phyloP scores from a whole-genome alignment of 2,888 invertebrate genomes.

The Drosophila meridiana region DNA sequence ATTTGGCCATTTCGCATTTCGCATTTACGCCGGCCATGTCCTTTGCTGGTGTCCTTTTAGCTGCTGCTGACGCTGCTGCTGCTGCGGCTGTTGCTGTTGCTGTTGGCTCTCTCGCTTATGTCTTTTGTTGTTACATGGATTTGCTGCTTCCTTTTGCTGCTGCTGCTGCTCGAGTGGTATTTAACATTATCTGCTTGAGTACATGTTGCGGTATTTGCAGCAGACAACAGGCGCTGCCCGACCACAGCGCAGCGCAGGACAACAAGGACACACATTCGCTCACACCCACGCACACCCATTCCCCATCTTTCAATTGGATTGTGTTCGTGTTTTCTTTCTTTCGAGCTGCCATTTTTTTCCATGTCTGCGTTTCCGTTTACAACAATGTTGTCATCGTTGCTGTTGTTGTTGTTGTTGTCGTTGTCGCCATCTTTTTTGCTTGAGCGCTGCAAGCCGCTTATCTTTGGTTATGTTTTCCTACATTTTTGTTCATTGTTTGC shows the following conservation, averaged over 20 bases:
- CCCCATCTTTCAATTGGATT: constrained; percentile 26
- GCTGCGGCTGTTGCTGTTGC: constrained; percentile 24
- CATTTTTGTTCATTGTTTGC: constrained; percentile 81
- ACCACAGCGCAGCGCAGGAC: constrained; percentile 37
- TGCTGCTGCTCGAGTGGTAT: constrained; percentile 74
- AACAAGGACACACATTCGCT: constrained; percentile 71
- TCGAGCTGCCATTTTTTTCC: constrained; percentile 50
- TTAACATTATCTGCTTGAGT: constrained; percentile 82
- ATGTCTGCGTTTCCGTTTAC: constrained; percentile 76
- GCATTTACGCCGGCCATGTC: constrained; percentile 53
- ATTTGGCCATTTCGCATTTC: constrained; percentile 58
- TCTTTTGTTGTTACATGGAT: constrained; percentile 79
- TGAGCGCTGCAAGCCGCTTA: constrained; percentile 75
- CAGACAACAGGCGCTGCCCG: constrained; percentile 69
- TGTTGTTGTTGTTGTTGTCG: constrained; percentile 24
- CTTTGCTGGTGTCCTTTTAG: constrained; percentile 76
- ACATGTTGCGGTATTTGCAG: constrained; percentile 83
- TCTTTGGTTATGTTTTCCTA: constrained; percentile 81
- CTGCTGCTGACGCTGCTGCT: constrained; percentile 44
- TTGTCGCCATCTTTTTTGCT: constrained; percentile 72
- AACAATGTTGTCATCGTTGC: constrained; percentile 44
- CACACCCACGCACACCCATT: constrained; percentile 49
- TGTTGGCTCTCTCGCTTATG: constrained; percentile 68
- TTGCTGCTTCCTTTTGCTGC: constrained; percentile 72
- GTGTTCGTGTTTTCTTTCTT: constrained; percentile 37